Conservation (phyloP, 1,140 invertebrate genomes). For the Penaeus japonicus region DNA sequence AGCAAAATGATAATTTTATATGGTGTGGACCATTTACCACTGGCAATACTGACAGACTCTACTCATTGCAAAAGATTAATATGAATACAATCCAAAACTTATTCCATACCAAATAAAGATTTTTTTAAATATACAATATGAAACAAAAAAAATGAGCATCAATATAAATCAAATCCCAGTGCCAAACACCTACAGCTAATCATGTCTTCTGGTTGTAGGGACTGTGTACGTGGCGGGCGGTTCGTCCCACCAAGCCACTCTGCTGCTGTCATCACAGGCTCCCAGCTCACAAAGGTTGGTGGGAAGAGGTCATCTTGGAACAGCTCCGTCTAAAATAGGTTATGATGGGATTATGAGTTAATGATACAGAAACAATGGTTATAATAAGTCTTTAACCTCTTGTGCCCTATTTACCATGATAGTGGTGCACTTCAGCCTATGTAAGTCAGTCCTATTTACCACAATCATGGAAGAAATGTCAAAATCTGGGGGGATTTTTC, state of each 20-base stretch:
- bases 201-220: constrained; percentile 87
- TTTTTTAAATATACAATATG: too few relatives aligned
- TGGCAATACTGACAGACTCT: too few relatives aligned
- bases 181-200: constrained; percentile 74
- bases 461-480: too few relatives aligned
- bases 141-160: background rate
- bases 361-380: background rate
- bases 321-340: constrained; percentile 77
- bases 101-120: too few relatives aligned
- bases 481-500: too few relatives aligned
- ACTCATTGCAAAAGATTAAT: too few relatives aligned
- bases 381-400: background rate
- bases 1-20: too few relatives aligned
- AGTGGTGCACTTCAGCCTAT: too few relatives aligned
- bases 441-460: too few relatives aligned
- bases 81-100: too few relatives aligned
- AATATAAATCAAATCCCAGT: background rate
- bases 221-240: constrained; percentile 72
- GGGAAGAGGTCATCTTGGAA: constrained; percentile 98
- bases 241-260: constrained; percentile 79
- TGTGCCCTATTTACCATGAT: too few relatives aligned
- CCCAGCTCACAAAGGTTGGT: constrained; percentile 86
- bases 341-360: background rate
- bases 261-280: constrained; percentile 75
- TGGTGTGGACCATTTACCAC: too few relatives aligned